phyloP scores from a whole-genome alignment of 2,888 invertebrate species.

The Chironomus tentans region DNA sequence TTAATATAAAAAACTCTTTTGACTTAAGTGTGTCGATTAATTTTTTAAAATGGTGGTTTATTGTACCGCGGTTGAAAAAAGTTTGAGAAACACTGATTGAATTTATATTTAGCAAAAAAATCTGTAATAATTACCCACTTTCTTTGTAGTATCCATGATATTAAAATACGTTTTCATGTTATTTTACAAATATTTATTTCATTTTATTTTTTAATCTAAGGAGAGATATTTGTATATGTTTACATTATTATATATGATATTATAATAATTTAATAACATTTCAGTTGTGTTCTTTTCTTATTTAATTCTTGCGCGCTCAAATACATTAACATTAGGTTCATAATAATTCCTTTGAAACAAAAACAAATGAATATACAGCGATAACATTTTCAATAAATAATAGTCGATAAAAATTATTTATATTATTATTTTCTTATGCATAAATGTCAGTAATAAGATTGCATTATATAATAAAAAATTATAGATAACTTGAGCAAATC shows the following conservation, averaged over 20 bases:
- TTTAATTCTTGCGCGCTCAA: neutral
- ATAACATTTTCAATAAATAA: slow-evolving; percentile 10
- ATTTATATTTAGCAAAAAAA: no score
- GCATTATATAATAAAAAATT: neutral
- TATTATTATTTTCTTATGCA: neutral
- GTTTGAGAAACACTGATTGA: no score
- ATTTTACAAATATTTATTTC: no score
- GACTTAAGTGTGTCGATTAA: no score
- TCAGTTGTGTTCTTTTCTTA: neutral
- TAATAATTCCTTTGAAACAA: neutral
- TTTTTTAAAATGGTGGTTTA: no score
- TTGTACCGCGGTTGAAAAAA: no score
- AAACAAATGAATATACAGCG: slow-evolving; percentile 14
- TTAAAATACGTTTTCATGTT: no score
- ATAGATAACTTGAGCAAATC: neutral
- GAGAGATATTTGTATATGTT: slow-evolving; percentile 5
- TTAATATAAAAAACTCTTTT: no score
- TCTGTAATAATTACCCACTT: no score
- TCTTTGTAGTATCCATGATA: no score
- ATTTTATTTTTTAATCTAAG: neutral
- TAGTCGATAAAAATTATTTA: no score
- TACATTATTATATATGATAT: slow-evolving; percentile 17
- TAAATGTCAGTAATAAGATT: neutral
- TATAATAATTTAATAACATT: neutral
- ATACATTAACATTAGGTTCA: neutral